Conservation (phyloP, 2,888 invertebrate species). For the Cremastinae sp. region DNA sequence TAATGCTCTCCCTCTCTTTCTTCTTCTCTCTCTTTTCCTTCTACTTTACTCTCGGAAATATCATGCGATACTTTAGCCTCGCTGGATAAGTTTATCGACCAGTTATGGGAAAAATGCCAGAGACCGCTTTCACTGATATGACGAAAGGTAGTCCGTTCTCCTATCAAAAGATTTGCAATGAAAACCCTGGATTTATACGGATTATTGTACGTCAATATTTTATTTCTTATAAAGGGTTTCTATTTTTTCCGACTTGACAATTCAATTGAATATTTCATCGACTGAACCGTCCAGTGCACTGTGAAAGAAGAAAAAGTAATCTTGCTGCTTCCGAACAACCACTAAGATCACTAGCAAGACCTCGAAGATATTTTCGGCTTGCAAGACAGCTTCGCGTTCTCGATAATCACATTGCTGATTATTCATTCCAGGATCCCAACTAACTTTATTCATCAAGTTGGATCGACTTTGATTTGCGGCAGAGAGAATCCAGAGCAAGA, state of each 20-base stretch:
- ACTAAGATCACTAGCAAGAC: neutral
- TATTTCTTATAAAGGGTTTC: neutral
- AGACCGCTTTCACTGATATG: constrained; percentile 11
- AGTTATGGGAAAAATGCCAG: constrained; percentile 36
- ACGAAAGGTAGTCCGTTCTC: constrained; percentile 10
- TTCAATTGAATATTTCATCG: too few relatives aligned
- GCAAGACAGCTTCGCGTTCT: neutral
- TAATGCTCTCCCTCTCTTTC: constrained; percentile 23
- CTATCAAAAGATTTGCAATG: constrained; percentile 2
- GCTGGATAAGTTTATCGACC: constrained; percentile 52
- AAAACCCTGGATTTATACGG: constrained; percentile 1
- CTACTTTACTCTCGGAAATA: constrained; percentile 42
- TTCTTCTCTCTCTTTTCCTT: neutral
- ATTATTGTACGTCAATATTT: neutral
- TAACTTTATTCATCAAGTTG: constrained; percentile 42
- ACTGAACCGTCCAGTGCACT: neutral
- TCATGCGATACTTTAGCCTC: constrained; percentile 52
- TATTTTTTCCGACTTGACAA: too few relatives aligned
- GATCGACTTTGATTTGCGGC: constrained; percentile 48
- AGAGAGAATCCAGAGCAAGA: constrained; percentile 34
- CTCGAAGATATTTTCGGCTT: neutral
- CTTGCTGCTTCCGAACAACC: neutral
- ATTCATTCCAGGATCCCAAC: constrained; percentile 23
- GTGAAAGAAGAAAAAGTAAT: neutral
- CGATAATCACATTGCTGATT: constrained; percentile 1